Conservation (phyloP, 2,797 vertebrate genomes). For the Chaetophractus vellerosus region DNA sequence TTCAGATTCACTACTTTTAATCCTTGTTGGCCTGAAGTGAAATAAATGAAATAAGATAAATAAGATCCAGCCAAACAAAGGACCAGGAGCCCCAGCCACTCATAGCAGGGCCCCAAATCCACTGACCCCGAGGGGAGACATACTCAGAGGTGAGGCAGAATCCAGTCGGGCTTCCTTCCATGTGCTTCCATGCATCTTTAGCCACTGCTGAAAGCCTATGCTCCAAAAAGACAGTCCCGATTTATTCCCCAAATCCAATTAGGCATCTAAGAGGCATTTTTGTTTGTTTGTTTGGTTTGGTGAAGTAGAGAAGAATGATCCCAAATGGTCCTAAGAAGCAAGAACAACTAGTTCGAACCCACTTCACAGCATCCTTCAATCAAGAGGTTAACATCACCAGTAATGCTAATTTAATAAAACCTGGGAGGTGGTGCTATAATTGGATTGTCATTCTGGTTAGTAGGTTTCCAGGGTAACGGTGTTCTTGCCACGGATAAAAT, state of each 20-base stretch:
- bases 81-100: conserved; percentile 74
- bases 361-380: conserved; percentile 86
- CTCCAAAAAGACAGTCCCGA: conserved; percentile 69
- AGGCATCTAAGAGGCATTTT: conserved; percentile 82
- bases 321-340: conserved; percentile 61
- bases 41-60: conserved; percentile 55
- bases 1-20: neutral
- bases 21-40: neutral
- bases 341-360: conserved; percentile 84
- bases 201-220: conserved; percentile 75
- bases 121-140: conserved; percentile 56
- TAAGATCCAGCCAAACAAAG: conserved; percentile 43
- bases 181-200: conserved; percentile 37
- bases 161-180: conserved; percentile 38
- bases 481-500: conserved; percentile 89
- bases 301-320: conserved; percentile 82
- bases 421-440: conserved; percentile 86
- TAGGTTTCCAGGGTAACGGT: conserved; percentile 91
- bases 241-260: conserved; percentile 32
- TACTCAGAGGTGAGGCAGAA: conserved; percentile 39
- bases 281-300: conserved; percentile 78
- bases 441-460: conserved; percentile 88
- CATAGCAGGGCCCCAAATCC: conserved; percentile 24
- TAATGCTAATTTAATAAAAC: conserved; percentile 89
- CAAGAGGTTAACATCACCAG: conserved; percentile 86